Evolutionary conservation across 2,888 invertebrate genomes (phyloP), one percentile per base, ranked within the genome.

Genomic region (Drosophila yooni): DNA sequence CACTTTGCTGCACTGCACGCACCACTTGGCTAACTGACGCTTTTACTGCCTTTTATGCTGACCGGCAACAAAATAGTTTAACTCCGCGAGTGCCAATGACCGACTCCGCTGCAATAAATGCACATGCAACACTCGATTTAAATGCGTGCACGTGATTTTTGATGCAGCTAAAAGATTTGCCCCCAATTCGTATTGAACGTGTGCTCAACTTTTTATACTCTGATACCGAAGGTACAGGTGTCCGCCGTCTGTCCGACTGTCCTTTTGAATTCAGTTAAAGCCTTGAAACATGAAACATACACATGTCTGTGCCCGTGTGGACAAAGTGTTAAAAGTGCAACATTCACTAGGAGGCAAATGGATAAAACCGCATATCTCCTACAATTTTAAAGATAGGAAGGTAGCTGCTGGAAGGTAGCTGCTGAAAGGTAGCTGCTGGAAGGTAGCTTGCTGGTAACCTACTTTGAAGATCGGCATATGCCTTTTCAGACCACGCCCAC

Each of bases 1-100:
- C 81, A 83, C 72, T 82, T 82, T 72, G 52, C 56, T 69, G 63
- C 70, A 66, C 70, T 76, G 70, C 73, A 79, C 73, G 75, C 74
- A 52, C 66, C 78, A 74, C 79, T 85, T 83, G 80, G 72, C 72
- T 70, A 74, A 77, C 78, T 78, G 86, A 65, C 58, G 72, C 68
- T 82, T 87, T 82, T 84, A 82, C 82, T 70, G 81, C 81, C 60
- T 54, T 66, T 74, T 74, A 63, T 73, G 81, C 76, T 82, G 85
- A 81, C 81, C 81, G 72, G 75, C 81, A 83, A 79, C 74, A 81
- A 85, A 85, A 81, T 75, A 77, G 77, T 76, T 76, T 65, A 70
- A 76, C 76, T 82, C 58, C 64, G 58, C 56, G 54, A 61, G 38
- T 70, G 74, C 57, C 77, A 75, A 71, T 75, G 75, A 74, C 76